phyloP scores from a whole-genome alignment of 1,140 invertebrate species.

The Heliconius hermathena region DNA sequence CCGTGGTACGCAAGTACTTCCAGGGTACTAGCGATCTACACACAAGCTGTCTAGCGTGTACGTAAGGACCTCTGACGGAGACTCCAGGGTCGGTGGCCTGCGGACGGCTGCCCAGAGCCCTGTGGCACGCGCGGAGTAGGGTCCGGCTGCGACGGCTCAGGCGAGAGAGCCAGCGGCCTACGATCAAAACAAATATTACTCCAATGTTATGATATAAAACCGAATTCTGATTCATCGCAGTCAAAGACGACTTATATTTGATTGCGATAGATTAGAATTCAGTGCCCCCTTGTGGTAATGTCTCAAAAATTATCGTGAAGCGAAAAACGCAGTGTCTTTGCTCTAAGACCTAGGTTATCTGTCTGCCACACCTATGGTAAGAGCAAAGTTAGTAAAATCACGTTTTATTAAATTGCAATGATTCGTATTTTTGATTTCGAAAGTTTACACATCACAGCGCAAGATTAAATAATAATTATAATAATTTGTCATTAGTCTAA shows the following conservation, averaged over 20 bases:
- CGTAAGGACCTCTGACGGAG: constrained; percentile 17
- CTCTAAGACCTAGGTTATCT: neutral
- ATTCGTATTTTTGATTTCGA: too few species aligned
- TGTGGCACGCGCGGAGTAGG: neutral
- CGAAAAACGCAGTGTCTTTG: neutral
- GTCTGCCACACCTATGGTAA: too few species aligned
- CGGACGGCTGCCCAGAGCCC: constrained; percentile 3
- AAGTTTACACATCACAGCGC: neutral
- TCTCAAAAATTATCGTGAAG: too few species aligned
- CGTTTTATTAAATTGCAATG: too few species aligned
- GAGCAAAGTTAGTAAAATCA: too few species aligned
- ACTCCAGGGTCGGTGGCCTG: neutral
- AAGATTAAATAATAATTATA: neutral
- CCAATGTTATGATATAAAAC: neutral
- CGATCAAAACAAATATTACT: constrained; percentile 13
- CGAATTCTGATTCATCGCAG: too few species aligned
- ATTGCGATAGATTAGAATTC: too few species aligned
- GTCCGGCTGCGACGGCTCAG: neutral
- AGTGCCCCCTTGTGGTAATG: too few species aligned
- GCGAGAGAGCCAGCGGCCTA: constrained; percentile 23
- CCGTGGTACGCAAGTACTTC: too few species aligned
- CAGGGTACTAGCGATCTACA: constrained; percentile 16
- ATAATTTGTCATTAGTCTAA: too few species aligned
- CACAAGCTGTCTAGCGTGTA: neutral
- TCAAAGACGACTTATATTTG: too few species aligned